Evolutionary conservation across 1,140 invertebrate genomes (phyloP).

Genomic region (Lamellibrachia luymesi): DNA sequence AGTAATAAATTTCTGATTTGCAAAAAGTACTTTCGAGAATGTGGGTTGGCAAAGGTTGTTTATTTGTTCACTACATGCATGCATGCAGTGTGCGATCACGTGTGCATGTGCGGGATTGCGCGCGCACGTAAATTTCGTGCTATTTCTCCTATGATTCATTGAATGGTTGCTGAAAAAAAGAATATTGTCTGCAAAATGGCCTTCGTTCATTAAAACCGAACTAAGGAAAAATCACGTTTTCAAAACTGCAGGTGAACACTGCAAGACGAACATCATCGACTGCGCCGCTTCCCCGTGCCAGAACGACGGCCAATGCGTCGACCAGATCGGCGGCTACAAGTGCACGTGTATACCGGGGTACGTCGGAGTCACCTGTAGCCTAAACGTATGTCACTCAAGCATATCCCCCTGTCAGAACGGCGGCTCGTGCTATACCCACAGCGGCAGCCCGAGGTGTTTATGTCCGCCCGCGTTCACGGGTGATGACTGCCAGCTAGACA

Average conservation of each 20-base stretch:
- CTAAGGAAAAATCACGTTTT: too few species aligned
- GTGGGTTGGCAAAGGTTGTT: too few species aligned
- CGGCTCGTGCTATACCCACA: constrained; percentile 63
- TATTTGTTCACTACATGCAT: too few species aligned
- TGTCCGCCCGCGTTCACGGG: constrained; percentile 48
- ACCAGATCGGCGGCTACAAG: not conserved
- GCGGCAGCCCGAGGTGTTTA: constrained; percentile 38
- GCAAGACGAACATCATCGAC: not conserved
- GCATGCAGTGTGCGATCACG: too few species aligned
- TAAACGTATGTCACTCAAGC: not conserved
- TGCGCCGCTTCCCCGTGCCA: not conserved
- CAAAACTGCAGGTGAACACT: too few species aligned
- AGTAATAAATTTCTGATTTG: not conserved
- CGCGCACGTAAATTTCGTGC: constrained; percentile 64
- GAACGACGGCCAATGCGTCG: not conserved
- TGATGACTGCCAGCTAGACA: constrained; percentile 34
- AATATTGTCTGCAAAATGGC: too few species aligned
- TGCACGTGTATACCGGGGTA: not conserved
- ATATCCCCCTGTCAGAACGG: constrained; percentile 75
- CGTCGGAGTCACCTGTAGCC: not conserved
- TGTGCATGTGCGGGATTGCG: not conserved
- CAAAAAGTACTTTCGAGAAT: too few species aligned
- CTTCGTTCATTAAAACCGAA: too few species aligned
- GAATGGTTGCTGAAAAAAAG: too few species aligned
- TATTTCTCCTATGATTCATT: constrained; percentile 31